phyloP scores from a whole-genome alignment of 2,113 vertebrate species.

The Antechinus flavipes region DNA sequence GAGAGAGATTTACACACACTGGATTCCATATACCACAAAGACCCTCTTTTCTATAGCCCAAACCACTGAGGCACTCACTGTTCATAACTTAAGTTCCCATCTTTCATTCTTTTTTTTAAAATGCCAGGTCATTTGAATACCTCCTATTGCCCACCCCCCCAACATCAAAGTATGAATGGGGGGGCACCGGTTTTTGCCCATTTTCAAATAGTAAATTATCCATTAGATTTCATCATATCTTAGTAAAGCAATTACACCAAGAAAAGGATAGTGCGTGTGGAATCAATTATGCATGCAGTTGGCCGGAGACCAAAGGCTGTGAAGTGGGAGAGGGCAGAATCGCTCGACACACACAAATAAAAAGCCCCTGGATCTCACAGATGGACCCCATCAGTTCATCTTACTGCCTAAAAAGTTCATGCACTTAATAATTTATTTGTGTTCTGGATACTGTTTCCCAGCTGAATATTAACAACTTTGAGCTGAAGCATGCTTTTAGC shows the following conservation, averaged over 20 bases:
- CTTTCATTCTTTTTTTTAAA: slow-evolving; percentile 56
- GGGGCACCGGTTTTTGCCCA: slow-evolving; percentile 81
- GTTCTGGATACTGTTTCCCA: slow-evolving; percentile 99
- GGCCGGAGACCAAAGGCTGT: slow-evolving; percentile 96
- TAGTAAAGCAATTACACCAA: slow-evolving; percentile 99
- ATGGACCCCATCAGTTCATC: slow-evolving; percentile 99
- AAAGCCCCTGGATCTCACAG: slow-evolving; percentile 94
- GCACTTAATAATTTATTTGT: slow-evolving; percentile 99
- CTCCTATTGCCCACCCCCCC: slow-evolving; percentile 4
- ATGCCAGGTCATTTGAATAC: slow-evolving; percentile 43
- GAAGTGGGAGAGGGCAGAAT: slow-evolving; percentile 94
- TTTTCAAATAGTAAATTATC: slow-evolving; percentile 96
- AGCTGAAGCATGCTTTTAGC: slow-evolving; percentile 95
- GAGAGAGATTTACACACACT: slow-evolving; percentile 70
- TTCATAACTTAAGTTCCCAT: slow-evolving; percentile 12
- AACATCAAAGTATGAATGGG: slow-evolving; percentile 65
- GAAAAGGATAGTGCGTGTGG: slow-evolving; percentile 97
- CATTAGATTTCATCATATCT: slow-evolving; percentile 99
- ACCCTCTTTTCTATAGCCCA: slow-evolving; percentile 50
- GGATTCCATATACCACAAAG: slow-evolving; percentile 69
- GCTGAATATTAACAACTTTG: slow-evolving; percentile 99
- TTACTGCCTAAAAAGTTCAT: slow-evolving; percentile 99
- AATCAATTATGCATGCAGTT: slow-evolving; percentile 99
- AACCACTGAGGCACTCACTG: neutral
- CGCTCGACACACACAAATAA: slow-evolving; percentile 89